These are phyloP conservation scores for Lacanobia oleracea DNA, from an alignment of 2,888 invertebrate species.

Conservation along the genomic window DNA sequence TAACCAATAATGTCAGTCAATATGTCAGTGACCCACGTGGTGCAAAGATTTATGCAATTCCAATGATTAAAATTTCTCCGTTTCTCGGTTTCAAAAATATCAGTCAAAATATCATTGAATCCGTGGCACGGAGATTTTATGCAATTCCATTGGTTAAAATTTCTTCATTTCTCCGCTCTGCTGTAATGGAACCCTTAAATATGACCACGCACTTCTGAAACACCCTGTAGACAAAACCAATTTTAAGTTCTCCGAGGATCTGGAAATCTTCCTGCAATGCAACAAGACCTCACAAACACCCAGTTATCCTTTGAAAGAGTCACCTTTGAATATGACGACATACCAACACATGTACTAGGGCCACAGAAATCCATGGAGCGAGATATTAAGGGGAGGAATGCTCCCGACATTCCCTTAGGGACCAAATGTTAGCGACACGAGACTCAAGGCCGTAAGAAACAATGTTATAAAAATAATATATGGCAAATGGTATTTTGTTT, in stretches of 20 bases:
- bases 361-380: conserved; percentile 59
- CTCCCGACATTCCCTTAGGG: conserved; percentile 49
- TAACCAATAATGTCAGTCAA: too few species aligned
- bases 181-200: too few species aligned
- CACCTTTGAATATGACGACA: conserved; percentile 57
- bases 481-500: conserved; percentile 57
- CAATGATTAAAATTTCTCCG: too few species aligned
- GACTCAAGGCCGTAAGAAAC: conserved; percentile 59
- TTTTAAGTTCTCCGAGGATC: neutral
- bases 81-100: too few species aligned
- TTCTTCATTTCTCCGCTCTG: too few species aligned
- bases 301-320: conserved; percentile 42
- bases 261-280: neutral
- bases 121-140: too few species aligned
- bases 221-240: neutral
- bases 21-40: too few species aligned
- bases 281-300: conserved; percentile 2
- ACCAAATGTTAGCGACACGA: conserved; percentile 56
- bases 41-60: too few species aligned
- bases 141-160: too few species aligned
- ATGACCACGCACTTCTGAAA: too few species aligned
- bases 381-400: conserved; percentile 60
- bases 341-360: conserved; percentile 48
- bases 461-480: conserved; percentile 65
- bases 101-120: too few species aligned